phyloP scores from a whole-genome alignment of 92 coral and sea anemone genomes.

The Phenganax subtilis region DNA sequence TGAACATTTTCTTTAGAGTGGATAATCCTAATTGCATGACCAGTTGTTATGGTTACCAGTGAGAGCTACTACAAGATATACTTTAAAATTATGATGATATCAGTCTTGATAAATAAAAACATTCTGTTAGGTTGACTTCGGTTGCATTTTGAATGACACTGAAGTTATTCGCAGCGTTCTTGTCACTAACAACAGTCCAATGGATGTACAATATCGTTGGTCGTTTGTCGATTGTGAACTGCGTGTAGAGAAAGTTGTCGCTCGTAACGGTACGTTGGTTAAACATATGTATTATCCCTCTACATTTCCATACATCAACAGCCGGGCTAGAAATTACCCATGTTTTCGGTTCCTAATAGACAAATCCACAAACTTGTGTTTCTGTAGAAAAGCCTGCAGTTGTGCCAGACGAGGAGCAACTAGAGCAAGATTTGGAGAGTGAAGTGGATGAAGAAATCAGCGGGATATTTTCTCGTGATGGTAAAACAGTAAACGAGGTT shows the following conservation, averaged over 20 bases:
- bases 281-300: too few relatives aligned
- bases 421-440: background rate
- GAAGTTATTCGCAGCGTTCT: constrained; percentile 81
- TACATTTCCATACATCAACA: background rate
- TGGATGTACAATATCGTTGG: constrained; percentile 96
- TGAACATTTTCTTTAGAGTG: too few relatives aligned
- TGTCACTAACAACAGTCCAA: constrained; percentile 92
- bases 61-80: too few relatives aligned
- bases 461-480: constrained; percentile 54
- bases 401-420: constrained; percentile 2
- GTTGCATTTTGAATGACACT: constrained; percentile 95
- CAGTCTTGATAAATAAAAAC: too few relatives aligned
- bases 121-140: constrained; percentile 79
- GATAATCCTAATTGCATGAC: too few relatives aligned
- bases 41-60: too few relatives aligned
- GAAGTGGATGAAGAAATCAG: constrained; percentile 79
- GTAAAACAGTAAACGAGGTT: constrained; percentile 41
- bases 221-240: constrained; percentile 78
- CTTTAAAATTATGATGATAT: too few relatives aligned
- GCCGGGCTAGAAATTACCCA: background rate
- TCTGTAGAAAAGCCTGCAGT: constrained; percentile 5
- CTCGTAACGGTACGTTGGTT: constrained; percentile 64
- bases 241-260: constrained; percentile 72
- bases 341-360: background rate
- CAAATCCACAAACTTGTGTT: too few relatives aligned